Evolutionary conservation across 92 coral and sea anemone genomes (phyloP), one percentile per base, ranked within the genome.

Genomic region (Porites cylindrica): DNA sequence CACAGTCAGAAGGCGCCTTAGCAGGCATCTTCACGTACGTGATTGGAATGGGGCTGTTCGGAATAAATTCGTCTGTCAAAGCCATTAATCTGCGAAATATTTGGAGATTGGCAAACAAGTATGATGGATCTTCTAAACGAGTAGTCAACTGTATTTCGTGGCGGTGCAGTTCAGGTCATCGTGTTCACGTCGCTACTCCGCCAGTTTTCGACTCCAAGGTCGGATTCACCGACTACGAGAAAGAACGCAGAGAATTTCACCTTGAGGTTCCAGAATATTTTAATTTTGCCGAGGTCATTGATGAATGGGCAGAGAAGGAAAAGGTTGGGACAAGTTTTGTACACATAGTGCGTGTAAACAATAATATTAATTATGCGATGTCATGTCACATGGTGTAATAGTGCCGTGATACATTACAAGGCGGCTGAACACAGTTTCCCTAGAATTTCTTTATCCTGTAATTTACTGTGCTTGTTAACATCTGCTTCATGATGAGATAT

Each of bases 211-310:
- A 90, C 77, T 95, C 98, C 23, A 91, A 88, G 56, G 93, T 84
- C 60, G 98, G 98, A 8, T 95, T 95, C 70, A 86, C 78, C 8
- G 92, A 95, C 81, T 95, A 95, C 82, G 90, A 91, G 64, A 85
- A 93, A 72, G 98, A 82, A 63, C 77, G 77, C 12, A 38, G 88
- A 20, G 88, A 91, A 38, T 95, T 90, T 70, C 72, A 47, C 56
- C 77, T 93, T 4, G 85, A 89, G 20, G 93, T 86, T 20, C 98
- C 98, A 24, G 93, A 91, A 50, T 95, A 81, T 75, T 95, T 90
- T 81, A 95, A 95, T 81, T 95, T 95, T 82, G 96, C 98, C 82
- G 82, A 95, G 70, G 87, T 88, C 17, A 26, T 95, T 8, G 96
- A 95, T 52, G 93, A 93, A 51, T 95, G 98, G 98, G 91, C 96